phyloP scores from a whole-genome alignment of 2,113 vertebrate species.

The Cheirogaleus medius region DNA sequence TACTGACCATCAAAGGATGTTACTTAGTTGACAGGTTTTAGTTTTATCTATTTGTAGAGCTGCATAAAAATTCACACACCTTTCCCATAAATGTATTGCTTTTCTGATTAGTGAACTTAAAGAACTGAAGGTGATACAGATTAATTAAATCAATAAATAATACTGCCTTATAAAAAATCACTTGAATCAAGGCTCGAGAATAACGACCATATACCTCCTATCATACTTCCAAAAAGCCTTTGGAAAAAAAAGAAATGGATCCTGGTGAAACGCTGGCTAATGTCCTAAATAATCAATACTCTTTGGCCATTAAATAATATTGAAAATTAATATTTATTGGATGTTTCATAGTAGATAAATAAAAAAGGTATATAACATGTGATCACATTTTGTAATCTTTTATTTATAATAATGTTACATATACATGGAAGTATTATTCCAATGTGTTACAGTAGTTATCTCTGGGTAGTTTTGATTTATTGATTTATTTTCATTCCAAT shows the following conservation, averaged over 20 bases:
- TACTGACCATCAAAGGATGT: neutral
- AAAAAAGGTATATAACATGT: neutral
- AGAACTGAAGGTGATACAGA: neutral
- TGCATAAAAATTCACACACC: neutral
- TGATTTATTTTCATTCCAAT: conserved; percentile 12
- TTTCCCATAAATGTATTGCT: neutral
- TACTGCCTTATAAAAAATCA: neutral
- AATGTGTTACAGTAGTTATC: neutral
- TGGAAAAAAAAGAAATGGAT: neutral
- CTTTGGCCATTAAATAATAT: neutral
- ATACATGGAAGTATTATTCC: neutral
- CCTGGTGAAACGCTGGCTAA: neutral
- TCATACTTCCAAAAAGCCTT: conserved; percentile 29
- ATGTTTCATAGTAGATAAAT: neutral
- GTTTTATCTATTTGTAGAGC: neutral
- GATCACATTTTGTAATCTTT: neutral
- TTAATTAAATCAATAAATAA: conserved; percentile 20
- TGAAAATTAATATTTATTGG: neutral
- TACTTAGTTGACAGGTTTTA: neutral
- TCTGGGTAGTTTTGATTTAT: neutral
- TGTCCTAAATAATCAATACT: conserved; percentile 39
- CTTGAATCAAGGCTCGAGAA: neutral
- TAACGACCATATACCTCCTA: neutral
- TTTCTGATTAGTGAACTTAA: neutral
- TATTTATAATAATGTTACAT: neutral